Evolutionary conservation across 2,113 vertebrate species (phyloP).

Genomic region (Amblyornis subalaris): DNA sequence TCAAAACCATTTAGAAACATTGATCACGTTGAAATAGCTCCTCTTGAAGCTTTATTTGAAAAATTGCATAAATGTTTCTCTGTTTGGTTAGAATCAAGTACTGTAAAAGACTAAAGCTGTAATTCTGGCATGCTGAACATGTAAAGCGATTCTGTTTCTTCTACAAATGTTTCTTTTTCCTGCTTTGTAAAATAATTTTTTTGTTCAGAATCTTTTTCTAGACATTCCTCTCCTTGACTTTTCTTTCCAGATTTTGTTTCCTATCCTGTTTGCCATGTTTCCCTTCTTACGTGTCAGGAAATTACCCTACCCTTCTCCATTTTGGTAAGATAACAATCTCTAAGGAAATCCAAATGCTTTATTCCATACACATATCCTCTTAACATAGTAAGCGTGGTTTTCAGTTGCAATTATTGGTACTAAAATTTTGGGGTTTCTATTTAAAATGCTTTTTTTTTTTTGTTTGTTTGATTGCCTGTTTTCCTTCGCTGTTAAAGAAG

Average conservation of each 20-base stretch:
- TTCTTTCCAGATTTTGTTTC: conserved; percentile 88
- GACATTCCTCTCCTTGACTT: conserved; percentile 84
- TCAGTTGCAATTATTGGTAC: conserved; percentile 62
- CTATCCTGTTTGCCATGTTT: conserved; percentile 87
- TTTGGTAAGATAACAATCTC: conserved; percentile 82
- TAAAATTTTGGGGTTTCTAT: conserved; percentile 62
- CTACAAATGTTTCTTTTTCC: conserved; percentile 76
- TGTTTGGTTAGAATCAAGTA: neutral
- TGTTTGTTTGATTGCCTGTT: conserved; percentile 37
- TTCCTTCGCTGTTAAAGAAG: neutral
- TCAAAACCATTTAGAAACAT: neutral
- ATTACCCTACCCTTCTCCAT: conserved; percentile 83
- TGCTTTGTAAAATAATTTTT: conserved; percentile 79
- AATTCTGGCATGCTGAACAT: conserved; percentile 41
- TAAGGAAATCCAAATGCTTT: conserved; percentile 73
- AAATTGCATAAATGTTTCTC: neutral
- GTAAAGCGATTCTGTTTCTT: conserved; percentile 64
- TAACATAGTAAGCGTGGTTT: neutral
- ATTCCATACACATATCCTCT: conserved; percentile 59
- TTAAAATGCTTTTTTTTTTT: conserved; percentile 14
- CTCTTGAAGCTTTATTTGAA: neutral
- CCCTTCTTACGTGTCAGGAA: conserved; percentile 84
- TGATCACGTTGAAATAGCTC: neutral
- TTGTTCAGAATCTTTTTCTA: conserved; percentile 80
- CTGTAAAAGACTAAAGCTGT: neutral